Percentiles rank a stretch among this genome's conserved stretches.
phyloP scores from a whole-genome alignment of 2,797 vertebrate species.

The Lepus oiostolus region DNA sequence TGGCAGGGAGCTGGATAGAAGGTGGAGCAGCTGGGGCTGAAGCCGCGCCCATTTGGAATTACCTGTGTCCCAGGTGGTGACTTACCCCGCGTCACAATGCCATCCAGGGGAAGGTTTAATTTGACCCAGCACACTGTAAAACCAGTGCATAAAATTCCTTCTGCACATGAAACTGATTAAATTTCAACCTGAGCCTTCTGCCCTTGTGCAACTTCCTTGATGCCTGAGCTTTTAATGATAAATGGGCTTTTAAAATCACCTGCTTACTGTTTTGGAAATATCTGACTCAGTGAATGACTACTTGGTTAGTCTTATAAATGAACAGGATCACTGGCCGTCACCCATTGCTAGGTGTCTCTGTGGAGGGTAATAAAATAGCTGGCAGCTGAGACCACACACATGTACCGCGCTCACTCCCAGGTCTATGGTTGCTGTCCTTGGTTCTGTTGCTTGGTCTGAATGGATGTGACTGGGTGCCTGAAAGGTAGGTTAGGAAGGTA shows the following conservation, averaged over 20 bases:
- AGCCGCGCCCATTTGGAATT: too few species aligned
- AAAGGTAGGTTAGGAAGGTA: background rate
- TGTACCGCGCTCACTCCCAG: background rate
- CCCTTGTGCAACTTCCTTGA: background rate
- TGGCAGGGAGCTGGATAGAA: too few species aligned
- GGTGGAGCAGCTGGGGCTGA: too few species aligned
- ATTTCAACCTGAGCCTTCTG: background rate
- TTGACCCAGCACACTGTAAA: background rate
- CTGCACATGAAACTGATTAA: background rate
- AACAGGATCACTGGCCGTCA: background rate
- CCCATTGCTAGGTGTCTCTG: background rate
- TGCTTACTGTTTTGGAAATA: background rate
- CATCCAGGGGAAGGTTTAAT: background rate
- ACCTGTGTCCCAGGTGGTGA: too few species aligned
- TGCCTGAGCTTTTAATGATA: background rate
- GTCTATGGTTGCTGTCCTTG: background rate
- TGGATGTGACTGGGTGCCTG: background rate
- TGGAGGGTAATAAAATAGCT: background rate
- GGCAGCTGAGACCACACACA: background rate
- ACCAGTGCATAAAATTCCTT: background rate
- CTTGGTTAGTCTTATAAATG: background rate
- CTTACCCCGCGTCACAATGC: too few species aligned
- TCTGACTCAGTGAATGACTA: background rate
- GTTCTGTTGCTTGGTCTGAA: background rate
- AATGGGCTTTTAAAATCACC: background rate